Conservation (phyloP, 2,888 invertebrate species). For the Taphrorychus bicolor region DNA sequence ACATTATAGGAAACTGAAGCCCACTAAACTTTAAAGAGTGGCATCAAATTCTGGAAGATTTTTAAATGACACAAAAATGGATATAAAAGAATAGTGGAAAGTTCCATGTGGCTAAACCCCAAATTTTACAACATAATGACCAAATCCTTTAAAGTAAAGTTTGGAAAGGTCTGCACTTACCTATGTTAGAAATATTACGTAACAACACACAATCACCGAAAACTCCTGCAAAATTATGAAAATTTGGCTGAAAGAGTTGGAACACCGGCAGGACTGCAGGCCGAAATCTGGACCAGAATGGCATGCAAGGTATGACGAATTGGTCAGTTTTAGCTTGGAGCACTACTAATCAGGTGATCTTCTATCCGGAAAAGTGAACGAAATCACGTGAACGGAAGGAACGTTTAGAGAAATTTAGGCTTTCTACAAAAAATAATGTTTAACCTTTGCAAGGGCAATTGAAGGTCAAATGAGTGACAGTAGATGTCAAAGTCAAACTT, state of each 20-base stretch:
- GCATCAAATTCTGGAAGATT: no score
- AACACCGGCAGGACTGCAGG: background rate
- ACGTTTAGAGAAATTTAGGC: background rate
- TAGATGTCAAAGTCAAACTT: background rate
- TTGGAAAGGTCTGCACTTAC: background rate
- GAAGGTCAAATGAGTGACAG: constrained; percentile 1
- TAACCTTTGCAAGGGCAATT: constrained; percentile 1
- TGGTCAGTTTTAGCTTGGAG: background rate
- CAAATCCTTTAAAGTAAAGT: no score
- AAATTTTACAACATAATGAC: background rate
- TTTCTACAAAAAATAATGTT: background rate
- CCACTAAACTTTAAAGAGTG: no score
- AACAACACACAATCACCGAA: background rate
- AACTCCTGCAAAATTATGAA: background rate
- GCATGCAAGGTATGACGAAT: background rate
- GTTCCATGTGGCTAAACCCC: background rate
- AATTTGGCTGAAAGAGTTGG: background rate
- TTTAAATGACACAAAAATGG: no score
- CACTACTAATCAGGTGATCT: background rate
- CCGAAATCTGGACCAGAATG: background rate
- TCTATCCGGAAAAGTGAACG: background rate
- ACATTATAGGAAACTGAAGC: no score
- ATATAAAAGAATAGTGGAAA: no score
- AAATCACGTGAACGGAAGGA: background rate
- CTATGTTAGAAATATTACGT: background rate